These are phyloP conservation scores for Vireo griseus DNA, from an alignment of 2,797 vertebrate species.

Conservation along the genomic window DNA sequence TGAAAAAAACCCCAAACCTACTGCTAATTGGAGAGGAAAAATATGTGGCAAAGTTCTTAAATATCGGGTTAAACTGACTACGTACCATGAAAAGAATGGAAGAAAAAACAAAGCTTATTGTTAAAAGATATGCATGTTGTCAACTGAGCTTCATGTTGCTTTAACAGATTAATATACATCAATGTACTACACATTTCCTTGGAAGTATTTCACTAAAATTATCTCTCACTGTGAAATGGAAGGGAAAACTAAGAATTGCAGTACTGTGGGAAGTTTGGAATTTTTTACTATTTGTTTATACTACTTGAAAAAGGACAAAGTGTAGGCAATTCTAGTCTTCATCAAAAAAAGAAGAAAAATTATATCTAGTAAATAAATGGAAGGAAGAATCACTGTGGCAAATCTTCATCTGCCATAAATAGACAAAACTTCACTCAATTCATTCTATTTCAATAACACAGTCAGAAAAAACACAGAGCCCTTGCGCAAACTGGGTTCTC, in stretches of 20 bases:
- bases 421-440: not conserved
- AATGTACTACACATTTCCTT: not conserved
- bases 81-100: not conserved
- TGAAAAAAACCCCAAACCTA: not conserved
- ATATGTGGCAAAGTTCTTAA: not conserved
- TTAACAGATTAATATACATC: not conserved
- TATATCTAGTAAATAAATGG: not conserved
- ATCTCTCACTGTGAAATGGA: not conserved
- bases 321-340: not conserved
- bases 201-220: not conserved
- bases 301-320: not conserved
- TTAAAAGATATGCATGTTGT: not conserved
- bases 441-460: not conserved
- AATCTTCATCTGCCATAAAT: not conserved
- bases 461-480: not conserved
- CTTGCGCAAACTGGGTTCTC: not conserved
- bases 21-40: not conserved
- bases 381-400: not conserved
- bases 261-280: not conserved
- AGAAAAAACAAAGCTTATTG: accelerated
- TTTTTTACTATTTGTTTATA: not conserved
- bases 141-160: not conserved
- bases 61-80: not conserved
- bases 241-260: not conserved
- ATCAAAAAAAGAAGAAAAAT: not conserved